Evolutionary conservation across 2,888 invertebrate genomes (phyloP).

Genomic region (Esperia sulphurella): DNA sequence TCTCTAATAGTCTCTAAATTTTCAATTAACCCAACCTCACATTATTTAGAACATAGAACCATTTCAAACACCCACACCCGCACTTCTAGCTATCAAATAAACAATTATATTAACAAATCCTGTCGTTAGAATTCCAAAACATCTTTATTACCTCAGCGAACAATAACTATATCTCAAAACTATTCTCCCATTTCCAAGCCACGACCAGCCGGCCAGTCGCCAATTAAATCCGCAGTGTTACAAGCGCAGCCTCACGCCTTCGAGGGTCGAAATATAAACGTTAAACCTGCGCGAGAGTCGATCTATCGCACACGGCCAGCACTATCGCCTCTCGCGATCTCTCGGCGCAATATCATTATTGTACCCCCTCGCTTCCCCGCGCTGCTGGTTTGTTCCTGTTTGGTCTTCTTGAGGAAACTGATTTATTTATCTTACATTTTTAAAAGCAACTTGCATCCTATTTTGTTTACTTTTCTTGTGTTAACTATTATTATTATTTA

Average conservation of each 20-base stretch:
- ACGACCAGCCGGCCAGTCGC: conserved; percentile 35
- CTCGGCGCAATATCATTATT: conserved; percentile 58
- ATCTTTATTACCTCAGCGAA: neutral
- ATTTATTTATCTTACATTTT: too few species aligned
- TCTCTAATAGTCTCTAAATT: too few species aligned
- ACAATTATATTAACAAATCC: too few species aligned
- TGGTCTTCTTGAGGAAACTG: neutral
- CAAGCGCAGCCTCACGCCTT: neutral
- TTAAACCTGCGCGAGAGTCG: conserved; percentile 23
- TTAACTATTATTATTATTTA: too few species aligned
- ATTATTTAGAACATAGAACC: too few species aligned
- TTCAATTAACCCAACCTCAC: too few species aligned
- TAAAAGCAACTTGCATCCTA: too few species aligned
- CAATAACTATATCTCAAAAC: conserved; percentile 4
- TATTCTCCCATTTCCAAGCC: conserved; percentile 25
- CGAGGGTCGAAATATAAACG: conserved; percentile 36
- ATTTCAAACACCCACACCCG: too few species aligned
- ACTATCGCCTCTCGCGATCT: conserved; percentile 35
- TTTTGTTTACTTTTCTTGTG: too few species aligned
- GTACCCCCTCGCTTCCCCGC: conserved; percentile 32
- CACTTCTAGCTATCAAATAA: too few species aligned
- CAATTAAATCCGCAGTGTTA: conserved; percentile 49
- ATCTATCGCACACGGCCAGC: conserved; percentile 27
- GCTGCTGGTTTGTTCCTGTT: conserved; percentile 18
- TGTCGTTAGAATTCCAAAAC: neutral